These are phyloP conservation scores for Malacoraja senta DNA, from an alignment of 2,797 vertebrate species.

Conservation along the genomic window DNA sequence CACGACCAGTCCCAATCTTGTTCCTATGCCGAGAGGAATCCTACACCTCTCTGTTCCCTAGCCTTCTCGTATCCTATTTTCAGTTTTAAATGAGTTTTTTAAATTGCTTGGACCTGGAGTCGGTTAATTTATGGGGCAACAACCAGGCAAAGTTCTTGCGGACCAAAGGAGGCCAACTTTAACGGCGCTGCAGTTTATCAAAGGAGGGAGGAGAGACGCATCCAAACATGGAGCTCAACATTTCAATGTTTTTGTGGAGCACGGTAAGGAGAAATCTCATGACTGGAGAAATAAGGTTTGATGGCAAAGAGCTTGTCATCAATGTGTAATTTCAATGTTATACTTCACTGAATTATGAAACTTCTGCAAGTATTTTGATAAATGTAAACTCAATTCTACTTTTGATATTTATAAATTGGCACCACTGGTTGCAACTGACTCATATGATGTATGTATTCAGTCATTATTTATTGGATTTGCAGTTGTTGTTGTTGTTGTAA, in stretches of 20 bases:
- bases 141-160: constrained; percentile 96
- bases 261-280: constrained; percentile 68
- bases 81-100: neutral
- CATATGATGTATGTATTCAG: neutral
- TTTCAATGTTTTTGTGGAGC: constrained; percentile 88
- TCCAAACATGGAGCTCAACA: constrained; percentile 74
- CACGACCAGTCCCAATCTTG: neutral
- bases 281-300: neutral
- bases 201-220: constrained; percentile 78
- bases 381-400: neutral
- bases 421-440: neutral
- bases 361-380: neutral
- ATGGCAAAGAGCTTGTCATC: neutral
- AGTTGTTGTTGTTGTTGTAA: neutral
- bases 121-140: constrained; percentile 94
- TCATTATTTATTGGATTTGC: neutral
- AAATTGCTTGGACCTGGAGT: constrained; percentile 1
- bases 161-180: constrained; percentile 96
- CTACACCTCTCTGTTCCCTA: neutral
- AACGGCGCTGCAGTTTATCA: constrained; percentile 88
- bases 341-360: neutral
- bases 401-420: neutral
- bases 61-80: neutral
- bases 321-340: neutral
- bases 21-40: neutral